phyloP scores from a whole-genome alignment of 2,113 vertebrate genomes.

The Nipponia nippon region DNA sequence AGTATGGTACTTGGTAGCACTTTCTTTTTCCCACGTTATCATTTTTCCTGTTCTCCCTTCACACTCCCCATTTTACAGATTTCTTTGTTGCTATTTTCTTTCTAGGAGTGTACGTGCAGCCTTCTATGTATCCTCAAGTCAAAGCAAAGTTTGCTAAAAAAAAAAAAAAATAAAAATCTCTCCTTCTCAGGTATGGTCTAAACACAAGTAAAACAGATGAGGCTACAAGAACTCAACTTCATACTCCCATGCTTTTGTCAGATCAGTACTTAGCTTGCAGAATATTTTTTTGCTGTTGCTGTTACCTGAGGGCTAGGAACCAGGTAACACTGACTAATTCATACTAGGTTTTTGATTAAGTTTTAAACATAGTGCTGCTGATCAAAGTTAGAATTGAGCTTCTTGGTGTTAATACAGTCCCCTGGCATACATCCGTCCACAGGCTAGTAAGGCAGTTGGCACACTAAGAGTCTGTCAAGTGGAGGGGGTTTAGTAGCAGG shows the following conservation, averaged over 20 bases:
- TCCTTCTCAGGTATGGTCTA: not conserved
- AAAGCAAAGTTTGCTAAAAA: not conserved
- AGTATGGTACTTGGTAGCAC: not conserved
- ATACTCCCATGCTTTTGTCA: not conserved
- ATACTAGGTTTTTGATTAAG: not conserved
- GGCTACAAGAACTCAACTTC: not conserved
- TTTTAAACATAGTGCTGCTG: not conserved
- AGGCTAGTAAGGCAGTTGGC: not conserved
- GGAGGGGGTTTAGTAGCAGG: not conserved
- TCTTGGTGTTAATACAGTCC: not conserved
- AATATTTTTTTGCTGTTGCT: not conserved
- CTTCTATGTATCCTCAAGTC: not conserved
- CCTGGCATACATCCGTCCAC: not conserved
- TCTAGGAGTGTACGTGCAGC: not conserved
- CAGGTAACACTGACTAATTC: not conserved
- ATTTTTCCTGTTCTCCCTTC: not conserved
- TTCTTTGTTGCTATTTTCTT: not conserved
- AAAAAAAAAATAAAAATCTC: not conserved
- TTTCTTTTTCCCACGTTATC: not conserved
- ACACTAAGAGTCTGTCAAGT: not conserved
- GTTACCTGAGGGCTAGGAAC: not conserved
- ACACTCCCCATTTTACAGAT: not conserved
- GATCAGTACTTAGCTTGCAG: not conserved
- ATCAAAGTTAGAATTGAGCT: not conserved
- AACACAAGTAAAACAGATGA: not conserved